Evolutionary conservation across 2,113 vertebrate genomes (phyloP), one percentile per base, ranked within the genome.

Genomic region (Oreocharis arfaki): DNA sequence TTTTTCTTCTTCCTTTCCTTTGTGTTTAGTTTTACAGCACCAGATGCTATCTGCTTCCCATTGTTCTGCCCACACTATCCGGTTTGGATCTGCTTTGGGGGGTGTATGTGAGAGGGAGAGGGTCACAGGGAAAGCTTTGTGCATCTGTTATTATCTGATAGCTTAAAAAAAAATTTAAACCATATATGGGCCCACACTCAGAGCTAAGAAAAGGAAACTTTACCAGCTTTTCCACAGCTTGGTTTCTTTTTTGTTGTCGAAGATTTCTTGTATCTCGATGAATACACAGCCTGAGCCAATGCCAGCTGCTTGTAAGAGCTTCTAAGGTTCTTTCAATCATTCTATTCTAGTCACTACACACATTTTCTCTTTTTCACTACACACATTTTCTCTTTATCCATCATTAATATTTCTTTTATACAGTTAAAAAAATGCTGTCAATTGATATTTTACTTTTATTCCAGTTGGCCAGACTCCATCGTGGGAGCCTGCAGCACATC

Each of bases 61-160:
- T 93, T 93, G 84, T 94, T 95, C 85, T 94, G 61, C 76, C 87
- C 69, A 90, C 87, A 49, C 82, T 63, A 24, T 90, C 91, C 5
- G 2, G 63, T 73, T 93, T 53, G 68, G 87, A 79, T 90, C 81
- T 84, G 65, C 23, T 93, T 78, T 84, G 83, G 86, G 70, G 73
- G 32, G 44, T 61, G 33, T 26, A 11, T 41, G 35, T 28, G 57
- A 30, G 60, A 70, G 61, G 24, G 55, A 69, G 44, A 75, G 56
- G 50, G 65, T 81, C 74, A 69, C 17, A 56, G 67, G 41, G 71
- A 96, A 81, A 78, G 33, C 50, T 74, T 60, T 44, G 28, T 55
- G 42, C 64, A 55, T 86, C 64, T 93, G 44, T 41, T 87, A 86
- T 73, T 88, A 55, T 82, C 85, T 84, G 90, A 82, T 52, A 90